Conservation (phyloP, 1,140 invertebrate genomes). For the Thrips palmi region DNA sequence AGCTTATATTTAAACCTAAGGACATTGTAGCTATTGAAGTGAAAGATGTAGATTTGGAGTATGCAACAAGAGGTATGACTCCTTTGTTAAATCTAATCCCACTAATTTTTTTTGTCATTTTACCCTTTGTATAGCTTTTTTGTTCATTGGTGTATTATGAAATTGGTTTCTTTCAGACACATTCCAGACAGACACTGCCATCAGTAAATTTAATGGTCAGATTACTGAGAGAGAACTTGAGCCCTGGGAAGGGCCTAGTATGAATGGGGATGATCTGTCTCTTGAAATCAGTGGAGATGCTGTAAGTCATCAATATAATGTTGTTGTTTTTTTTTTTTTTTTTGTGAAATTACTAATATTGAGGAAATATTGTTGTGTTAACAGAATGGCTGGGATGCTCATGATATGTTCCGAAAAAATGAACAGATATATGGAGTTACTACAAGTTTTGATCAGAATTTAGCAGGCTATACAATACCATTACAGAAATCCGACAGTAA, state of each 20-base stretch:
- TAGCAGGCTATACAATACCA: slow-evolving; percentile 72
- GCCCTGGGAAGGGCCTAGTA: slow-evolving; percentile 62
- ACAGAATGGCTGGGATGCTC: slow-evolving; percentile 82
- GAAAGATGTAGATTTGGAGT: slow-evolving; percentile 70
- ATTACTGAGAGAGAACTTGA: slow-evolving; percentile 62
- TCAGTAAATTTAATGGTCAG: slow-evolving; percentile 41
- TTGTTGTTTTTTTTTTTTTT: slow-evolving; percentile 8
- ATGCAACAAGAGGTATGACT: slow-evolving; percentile 57
- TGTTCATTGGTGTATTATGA: not conserved
- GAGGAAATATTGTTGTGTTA: slow-evolving; percentile 12
- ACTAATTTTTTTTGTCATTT: too few species aligned
- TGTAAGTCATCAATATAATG: slow-evolving; percentile 19
- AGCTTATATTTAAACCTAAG: slow-evolving; percentile 65
- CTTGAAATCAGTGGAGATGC: slow-evolving; percentile 37
- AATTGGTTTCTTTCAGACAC: slow-evolving; percentile 26
- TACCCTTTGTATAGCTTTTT: too few species aligned
- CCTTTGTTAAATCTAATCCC: too few species aligned
- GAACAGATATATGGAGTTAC: slow-evolving; percentile 76
- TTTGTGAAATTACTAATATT: not conserved
- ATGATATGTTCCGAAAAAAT: slow-evolving; percentile 89
- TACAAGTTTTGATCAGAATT: slow-evolving; percentile 68
- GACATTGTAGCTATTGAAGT: slow-evolving; percentile 65
- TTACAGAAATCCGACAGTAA: slow-evolving; percentile 66
- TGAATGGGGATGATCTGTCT: slow-evolving; percentile 33
- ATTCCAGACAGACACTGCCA: slow-evolving; percentile 68